These are phyloP conservation scores for Polydrusus cervinus DNA, from an alignment of 2,888 invertebrate species.

Conservation along the genomic window DNA sequence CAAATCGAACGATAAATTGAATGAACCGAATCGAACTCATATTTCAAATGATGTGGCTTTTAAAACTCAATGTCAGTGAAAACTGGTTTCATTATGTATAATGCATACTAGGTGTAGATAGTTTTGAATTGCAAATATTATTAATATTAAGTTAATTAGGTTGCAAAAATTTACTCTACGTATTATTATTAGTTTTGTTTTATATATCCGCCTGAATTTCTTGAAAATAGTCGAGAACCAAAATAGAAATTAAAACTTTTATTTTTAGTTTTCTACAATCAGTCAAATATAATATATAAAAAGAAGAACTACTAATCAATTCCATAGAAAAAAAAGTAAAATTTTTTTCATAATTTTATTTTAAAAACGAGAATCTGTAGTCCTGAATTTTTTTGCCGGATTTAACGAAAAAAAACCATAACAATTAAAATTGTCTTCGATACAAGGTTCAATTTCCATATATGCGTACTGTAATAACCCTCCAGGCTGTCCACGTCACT, in stretches of 20 bases:
- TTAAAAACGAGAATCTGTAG: too few species aligned
- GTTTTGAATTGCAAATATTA: not conserved
- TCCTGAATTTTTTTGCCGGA: too few species aligned
- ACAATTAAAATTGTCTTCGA: too few species aligned
- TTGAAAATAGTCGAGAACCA: not conserved
- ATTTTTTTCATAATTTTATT: too few species aligned
- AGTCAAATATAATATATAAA: too few species aligned
- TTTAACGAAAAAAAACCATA: too few species aligned
- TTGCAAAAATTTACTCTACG: constrained; percentile 10
- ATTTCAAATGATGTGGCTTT: constrained; percentile 16
- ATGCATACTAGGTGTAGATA: not conserved
- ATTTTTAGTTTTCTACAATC: too few species aligned
- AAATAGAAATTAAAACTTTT: too few species aligned
- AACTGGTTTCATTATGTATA: not conserved
- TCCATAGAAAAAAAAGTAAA: too few species aligned
- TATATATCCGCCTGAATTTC: constrained; percentile 1
- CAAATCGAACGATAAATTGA: constrained; percentile 13
- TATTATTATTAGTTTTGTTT: not conserved
- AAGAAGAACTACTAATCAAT: too few species aligned
- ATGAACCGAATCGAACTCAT: constrained; percentile 11
- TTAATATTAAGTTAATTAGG: not conserved
- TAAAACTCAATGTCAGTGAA: constrained; percentile 14
- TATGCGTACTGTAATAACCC: not conserved
- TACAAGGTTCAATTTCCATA: too few species aligned
- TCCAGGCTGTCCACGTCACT: constrained; percentile 8